These are phyloP conservation scores for Drosophila monieri DNA, from an alignment of 2,888 invertebrate species.

Conservation along the genomic window DNA sequence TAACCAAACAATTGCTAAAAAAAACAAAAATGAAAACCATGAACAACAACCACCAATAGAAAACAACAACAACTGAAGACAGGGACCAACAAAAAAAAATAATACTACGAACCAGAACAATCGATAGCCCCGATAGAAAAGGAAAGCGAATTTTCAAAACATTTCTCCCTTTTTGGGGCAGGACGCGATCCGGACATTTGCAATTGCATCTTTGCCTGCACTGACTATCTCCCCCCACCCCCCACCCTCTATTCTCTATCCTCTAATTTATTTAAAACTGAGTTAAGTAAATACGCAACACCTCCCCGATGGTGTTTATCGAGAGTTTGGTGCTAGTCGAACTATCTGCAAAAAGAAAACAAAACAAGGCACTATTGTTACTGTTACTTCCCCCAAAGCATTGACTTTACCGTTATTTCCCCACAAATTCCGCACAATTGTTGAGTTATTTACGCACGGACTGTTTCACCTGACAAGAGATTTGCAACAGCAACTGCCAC, in stretches of 20 bases:
- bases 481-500: constrained; percentile 32
- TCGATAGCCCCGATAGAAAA: constrained; percentile 22
- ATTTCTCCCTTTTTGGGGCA: constrained; percentile 51
- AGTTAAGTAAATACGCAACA: constrained; percentile 66
- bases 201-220: constrained; percentile 65
- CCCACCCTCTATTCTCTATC: constrained; percentile 41
- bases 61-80: constrained; percentile 55
- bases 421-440: constrained; percentile 41
- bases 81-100: constrained; percentile 31
- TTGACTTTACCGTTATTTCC: too few species aligned
- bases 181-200: constrained; percentile 56
- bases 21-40: constrained; percentile 14
- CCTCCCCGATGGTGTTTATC: constrained; percentile 54
- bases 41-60: constrained; percentile 50
- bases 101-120: constrained; percentile 38
- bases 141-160: constrained; percentile 35
- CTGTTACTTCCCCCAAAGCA: constrained; percentile 1
- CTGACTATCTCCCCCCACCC: constrained; percentile 55
- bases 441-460: constrained; percentile 76
- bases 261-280: constrained; percentile 57
- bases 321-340: constrained; percentile 84
- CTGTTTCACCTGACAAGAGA: constrained; percentile 65
- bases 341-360: constrained; percentile 71
- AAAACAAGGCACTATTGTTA: constrained; percentile 35
- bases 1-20: constrained; percentile 54